Evolutionary conservation across 2,113 vertebrate species (phyloP), one percentile per base, ranked within the genome.

Genomic region (Lophotis ruficrista): DNA sequence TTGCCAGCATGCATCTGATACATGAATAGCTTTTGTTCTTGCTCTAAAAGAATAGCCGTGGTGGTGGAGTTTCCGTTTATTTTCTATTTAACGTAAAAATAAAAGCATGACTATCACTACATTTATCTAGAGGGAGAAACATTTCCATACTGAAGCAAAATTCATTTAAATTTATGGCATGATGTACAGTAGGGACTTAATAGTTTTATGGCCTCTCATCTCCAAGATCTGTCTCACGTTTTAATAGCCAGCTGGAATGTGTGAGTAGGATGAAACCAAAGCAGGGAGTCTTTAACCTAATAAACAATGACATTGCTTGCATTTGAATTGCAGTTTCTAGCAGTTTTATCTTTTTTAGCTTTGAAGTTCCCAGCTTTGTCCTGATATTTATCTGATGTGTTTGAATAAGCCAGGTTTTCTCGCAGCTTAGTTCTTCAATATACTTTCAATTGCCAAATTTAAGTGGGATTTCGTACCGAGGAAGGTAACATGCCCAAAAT

Each of bases 1-100:
- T 90, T 91, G 86, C 92, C 84, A 95, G 82, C 48, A 56, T 53
- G 93, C 31, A 35, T 73, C 86, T 73, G 72, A 62, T 88, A 47
- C 51, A 41, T 91, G 80, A 96, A 95, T 95, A 93, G 83, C 66
- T 95, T 93, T 96, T 97, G 64, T 95, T 94, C 69, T 71, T 93
- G 30, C 33, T 51, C 35, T 54, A 21, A 23, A 77, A 65, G 60
- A 95, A 78, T 73, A 68, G 58, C 47, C 3, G 1, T 65, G 51
- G 48, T 72, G 51, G 41, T 57, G 69, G 30, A 48, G 41, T 93
- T 93, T 82, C 65, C 76, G 89, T 82, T 85, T 76, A 38, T 65
- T 95, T 94, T 73, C 38, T 80, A 9, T 82, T 84, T 57, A 48
- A 66, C 70, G 31, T 81, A 61, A 68, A 89, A 72, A 89, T 69